A percentile compares a stretch with the other conserved stretches of the same genome.
Evolutionary conservation across 2,113 vertebrate genomes (phyloP).

Genomic region (Passer domesticus): DNA sequence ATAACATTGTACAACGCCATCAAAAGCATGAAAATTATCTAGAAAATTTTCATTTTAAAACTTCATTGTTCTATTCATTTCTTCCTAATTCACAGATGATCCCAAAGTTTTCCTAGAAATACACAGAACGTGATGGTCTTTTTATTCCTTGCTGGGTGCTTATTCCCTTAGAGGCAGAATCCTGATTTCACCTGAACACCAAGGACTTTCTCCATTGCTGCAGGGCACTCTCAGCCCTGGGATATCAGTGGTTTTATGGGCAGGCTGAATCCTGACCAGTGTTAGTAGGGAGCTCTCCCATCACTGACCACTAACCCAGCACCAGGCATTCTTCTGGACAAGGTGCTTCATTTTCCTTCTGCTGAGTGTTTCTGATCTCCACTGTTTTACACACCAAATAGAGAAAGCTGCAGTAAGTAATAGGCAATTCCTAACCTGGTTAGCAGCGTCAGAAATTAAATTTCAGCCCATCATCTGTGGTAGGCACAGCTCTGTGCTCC

Average conservation of each 20-base stretch:
- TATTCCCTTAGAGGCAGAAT: neutral
- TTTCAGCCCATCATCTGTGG: neutral
- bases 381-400: neutral
- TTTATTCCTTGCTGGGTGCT: neutral
- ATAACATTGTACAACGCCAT: fast-evolving
- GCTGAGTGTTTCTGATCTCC: neutral
- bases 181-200: neutral
- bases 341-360: neutral
- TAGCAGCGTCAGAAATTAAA: neutral
- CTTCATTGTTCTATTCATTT: neutral
- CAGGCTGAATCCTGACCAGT: neutral
- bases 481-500: neutral
- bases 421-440: neutral
- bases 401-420: slow-evolving; percentile 1
- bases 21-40: neutral
- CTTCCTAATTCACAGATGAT: neutral
- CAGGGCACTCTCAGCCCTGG: neutral
- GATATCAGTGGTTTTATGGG: neutral
- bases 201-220: neutral
- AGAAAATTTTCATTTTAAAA: neutral
- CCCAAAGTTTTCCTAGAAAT: neutral
- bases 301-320: neutral
- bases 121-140: fast-evolving
- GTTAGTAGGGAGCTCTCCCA: neutral
- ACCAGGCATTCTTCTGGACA: neutral